Evolutionary conservation across 2,113 vertebrate species (phyloP), one percentile per base, ranked within the genome.

Genomic region (Bucco capensis): DNA sequence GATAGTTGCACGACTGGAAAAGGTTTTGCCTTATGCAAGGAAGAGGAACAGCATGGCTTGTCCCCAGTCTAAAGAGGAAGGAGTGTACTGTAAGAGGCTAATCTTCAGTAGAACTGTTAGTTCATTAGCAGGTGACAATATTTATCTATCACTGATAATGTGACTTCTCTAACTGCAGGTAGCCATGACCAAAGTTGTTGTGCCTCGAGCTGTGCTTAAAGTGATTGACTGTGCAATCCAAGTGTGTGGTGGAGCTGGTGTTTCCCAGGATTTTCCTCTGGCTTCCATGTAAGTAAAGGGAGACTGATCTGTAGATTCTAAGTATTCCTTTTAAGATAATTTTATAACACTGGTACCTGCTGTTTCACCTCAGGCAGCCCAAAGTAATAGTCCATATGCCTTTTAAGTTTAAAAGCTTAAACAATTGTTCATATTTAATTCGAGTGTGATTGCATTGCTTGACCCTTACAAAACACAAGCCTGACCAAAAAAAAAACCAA

Each of bases 161-260:
- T n/a, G n/a, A n/a, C 70, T 88, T n/a, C 31, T 91, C 15, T 44
- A 61, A 51, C 31, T 46, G 1, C 90, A 99, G 99, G 98, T 99
- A 57, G 98, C 99, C 12, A 98, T 99, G 98, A 98, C 99, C 87
- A 99, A 99, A 90, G 98, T 99, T 78, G 98, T 96, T 19, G 98
- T 98, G 61, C 98, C 98, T 44, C 97, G 98, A 83, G 98, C 98
- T 30, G 98, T 97, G 49, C 98, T 98, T 88, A 98, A 97, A 76
- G 98, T 99, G 91, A 94, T 98, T 64, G 99, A 99, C 96, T 96
- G 84, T 54, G 98, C 98, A 46, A 98, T 99, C 67, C 99, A 99
- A 95, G 98, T 98, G 9, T 97, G 98, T 6, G 99, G 99, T 33
- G 98, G 95, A 6, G 99, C 98, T 9, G 99, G 99, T 5, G 96